These are phyloP conservation scores for Sebastes fasciatus DNA, from an alignment of 2,113 vertebrate species.

Conservation along the genomic window DNA sequence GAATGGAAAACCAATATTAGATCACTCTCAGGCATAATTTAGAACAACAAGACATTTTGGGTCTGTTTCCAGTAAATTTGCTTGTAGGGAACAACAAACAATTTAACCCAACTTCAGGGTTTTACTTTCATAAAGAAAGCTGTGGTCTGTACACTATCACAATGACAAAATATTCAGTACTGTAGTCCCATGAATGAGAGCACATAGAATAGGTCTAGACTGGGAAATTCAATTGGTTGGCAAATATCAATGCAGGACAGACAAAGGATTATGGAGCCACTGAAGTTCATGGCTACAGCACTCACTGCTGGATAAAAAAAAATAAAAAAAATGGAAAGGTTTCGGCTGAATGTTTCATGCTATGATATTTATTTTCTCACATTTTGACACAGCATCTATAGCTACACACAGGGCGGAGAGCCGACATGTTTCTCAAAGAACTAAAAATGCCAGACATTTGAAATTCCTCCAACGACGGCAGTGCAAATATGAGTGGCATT, in stretches of 20 bases:
- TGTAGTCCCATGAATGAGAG: constrained; percentile 34
- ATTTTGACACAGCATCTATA: constrained; percentile 8
- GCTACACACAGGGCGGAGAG: not conserved
- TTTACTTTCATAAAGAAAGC: constrained; percentile 17
- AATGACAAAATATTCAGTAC: constrained; percentile 4
- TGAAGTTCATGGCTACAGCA: constrained; percentile 49
- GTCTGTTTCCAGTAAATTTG: constrained; percentile 25
- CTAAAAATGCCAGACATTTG: constrained; percentile 7
- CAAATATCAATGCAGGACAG: constrained; percentile 60
- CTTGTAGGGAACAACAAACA: not conserved
- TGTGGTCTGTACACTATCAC: not conserved
- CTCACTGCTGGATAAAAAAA: constrained; percentile 19
- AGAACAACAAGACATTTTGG: constrained; percentile 17
- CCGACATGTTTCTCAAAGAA: not conserved
- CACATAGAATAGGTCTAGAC: constrained; percentile 49
- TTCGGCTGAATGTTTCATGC: constrained; percentile 53
- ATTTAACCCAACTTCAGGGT: constrained; percentile 17
- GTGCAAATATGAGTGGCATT: constrained; percentile 30
- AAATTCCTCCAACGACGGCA: not conserved
- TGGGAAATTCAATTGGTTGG: constrained; percentile 42
- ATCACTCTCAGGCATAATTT: constrained; percentile 27
- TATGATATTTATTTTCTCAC: constrained; percentile 41
- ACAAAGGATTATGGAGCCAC: constrained; percentile 49
- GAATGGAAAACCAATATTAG: constrained; percentile 67
- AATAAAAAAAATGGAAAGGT: constrained; percentile 15